These are phyloP conservation scores for Cryptoprocta ferox DNA, from an alignment of 2,797 vertebrate species.

Conservation along the genomic window DNA sequence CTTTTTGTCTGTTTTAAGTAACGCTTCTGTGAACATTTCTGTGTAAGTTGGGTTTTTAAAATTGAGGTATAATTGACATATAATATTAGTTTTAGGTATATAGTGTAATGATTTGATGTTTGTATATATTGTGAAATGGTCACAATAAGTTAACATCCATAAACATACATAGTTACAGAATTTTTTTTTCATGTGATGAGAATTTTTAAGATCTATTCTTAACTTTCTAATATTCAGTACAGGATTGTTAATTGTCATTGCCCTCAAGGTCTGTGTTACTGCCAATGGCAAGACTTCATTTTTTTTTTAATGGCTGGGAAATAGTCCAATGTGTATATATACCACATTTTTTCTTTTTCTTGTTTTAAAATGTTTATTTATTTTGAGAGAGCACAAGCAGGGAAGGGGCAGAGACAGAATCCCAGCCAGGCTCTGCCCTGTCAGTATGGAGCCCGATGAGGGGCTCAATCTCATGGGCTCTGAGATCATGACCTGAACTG, in stretches of 20 bases:
- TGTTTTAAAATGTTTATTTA: too few species aligned
- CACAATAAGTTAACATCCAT: neutral
- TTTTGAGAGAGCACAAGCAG: too few species aligned
- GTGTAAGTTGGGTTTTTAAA: neutral
- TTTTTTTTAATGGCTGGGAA: neutral
- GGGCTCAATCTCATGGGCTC: too few species aligned
- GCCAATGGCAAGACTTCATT: neutral
- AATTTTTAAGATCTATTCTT: neutral
- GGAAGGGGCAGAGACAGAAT: too few species aligned
- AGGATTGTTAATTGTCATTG: neutral
- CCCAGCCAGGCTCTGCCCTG: too few species aligned
- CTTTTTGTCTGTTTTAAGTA: constrained; percentile 36
- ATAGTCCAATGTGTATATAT: neutral
- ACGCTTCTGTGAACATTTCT: neutral
- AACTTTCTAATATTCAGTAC: neutral
- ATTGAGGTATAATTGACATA: neutral
- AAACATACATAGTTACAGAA: neutral
- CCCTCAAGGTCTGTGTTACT: neutral
- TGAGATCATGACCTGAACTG: too few species aligned
- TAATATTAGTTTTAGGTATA: neutral
- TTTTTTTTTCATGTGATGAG: neutral
- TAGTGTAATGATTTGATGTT: neutral
- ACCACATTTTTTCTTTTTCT: neutral
- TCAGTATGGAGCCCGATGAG: too few species aligned
- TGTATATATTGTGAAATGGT: neutral